A percentile compares a stretch with the other conserved stretches of the same genome.
Evolutionary conservation across 2,113 vertebrate species (phyloP).

Genomic region (Hemiscyllium ocellatum): DNA sequence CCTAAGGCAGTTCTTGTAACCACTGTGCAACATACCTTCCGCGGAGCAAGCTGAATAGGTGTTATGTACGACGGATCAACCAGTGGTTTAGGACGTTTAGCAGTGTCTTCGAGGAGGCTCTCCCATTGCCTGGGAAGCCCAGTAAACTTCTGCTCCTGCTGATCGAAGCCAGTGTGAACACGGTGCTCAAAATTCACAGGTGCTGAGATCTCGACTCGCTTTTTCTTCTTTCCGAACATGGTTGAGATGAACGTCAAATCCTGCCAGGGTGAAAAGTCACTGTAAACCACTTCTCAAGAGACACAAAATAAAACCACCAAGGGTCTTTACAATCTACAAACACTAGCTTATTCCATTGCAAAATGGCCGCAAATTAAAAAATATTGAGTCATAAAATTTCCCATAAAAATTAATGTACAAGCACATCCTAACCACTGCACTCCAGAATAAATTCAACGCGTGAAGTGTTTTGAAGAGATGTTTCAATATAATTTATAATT

Average conservation of each 20-base stretch:
- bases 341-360: neutral
- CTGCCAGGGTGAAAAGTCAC: neutral
- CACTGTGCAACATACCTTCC: constrained; percentile 63
- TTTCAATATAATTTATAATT: neutral
- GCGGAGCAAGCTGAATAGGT: constrained; percentile 63
- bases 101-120: constrained; percentile 87
- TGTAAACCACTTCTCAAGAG: neutral
- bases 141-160: constrained; percentile 84
- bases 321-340: neutral
- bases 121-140: constrained; percentile 91
- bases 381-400: neutral
- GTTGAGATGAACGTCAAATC: neutral
- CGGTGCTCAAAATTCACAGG: constrained; percentile 94
- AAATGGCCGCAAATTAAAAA: neutral
- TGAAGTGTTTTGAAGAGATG: neutral
- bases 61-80: constrained; percentile 79
- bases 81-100: constrained; percentile 80
- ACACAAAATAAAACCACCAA: neutral
- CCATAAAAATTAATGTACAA: neutral
- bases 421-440: neutral
- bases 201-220: constrained; percentile 83
- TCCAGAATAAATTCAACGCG: neutral
- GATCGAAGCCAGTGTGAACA: constrained; percentile 85
- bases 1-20: neutral
- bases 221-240: constrained; percentile 71